Evolutionary conservation across 2,888 invertebrate genomes (phyloP).

Genomic region (Bembecia ichneumoniformis): DNA sequence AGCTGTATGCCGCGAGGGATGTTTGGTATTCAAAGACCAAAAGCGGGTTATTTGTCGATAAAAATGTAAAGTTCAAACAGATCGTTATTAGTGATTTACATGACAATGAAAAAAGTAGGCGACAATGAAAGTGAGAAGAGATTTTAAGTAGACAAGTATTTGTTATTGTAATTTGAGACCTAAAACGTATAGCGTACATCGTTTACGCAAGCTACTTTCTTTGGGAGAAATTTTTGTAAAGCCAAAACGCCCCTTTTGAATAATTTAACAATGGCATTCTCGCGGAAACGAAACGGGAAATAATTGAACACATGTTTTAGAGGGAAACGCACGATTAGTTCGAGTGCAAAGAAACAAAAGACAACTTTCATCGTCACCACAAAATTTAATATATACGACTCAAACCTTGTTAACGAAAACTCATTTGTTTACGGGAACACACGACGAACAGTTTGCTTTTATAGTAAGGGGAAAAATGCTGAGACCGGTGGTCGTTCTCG

Average conservation of each 20-base stretch:
- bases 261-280: slow-evolving; percentile 27
- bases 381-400: slow-evolving; percentile 20
- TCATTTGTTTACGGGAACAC: slow-evolving; percentile 48
- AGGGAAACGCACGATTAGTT: slow-evolving; percentile 54
- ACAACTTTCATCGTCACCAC: slow-evolving; percentile 48
- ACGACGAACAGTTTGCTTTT: slow-evolving; percentile 28
- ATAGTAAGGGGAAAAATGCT: slow-evolving; percentile 23
- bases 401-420: slow-evolving; percentile 18
- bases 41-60: too few species aligned
- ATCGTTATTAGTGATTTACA: too few species aligned
- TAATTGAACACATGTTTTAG: slow-evolving; percentile 51
- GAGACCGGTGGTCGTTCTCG: slow-evolving; percentile 31
- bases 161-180: not conserved
- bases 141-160: not conserved
- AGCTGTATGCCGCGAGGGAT: too few species aligned
- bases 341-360: slow-evolving; percentile 49
- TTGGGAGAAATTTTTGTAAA: slow-evolving; percentile 29
- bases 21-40: too few species aligned
- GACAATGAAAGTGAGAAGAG: too few species aligned
- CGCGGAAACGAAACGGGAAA: slow-evolving; percentile 41
- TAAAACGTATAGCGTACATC: slow-evolving; percentile 1
- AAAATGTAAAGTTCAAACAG: too few species aligned
- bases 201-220: slow-evolving; percentile 23
- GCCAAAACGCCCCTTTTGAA: slow-evolving; percentile 39
- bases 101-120: too few species aligned